Conservation (phyloP, 2,113 vertebrate species). For the Cebus imitator region DNA sequence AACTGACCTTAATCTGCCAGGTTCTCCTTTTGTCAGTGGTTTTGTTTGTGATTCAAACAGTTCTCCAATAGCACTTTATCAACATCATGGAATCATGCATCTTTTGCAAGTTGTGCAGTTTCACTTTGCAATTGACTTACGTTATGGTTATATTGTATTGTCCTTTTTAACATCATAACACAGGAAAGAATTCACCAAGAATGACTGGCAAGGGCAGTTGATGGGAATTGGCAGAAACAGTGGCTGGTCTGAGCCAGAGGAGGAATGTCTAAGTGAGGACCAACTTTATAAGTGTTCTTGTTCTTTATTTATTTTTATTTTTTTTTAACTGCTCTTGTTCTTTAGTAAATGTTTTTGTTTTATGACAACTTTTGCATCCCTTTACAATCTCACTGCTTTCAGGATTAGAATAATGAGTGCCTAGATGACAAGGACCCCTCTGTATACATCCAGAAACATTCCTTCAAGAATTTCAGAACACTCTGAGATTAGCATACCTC, state of each 20-base stretch:
- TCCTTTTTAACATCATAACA: background rate
- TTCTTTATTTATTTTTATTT: background rate
- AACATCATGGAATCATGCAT: background rate
- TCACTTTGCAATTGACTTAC: slow-evolving; percentile 26
- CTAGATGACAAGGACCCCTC: background rate
- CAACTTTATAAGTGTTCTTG: slow-evolving; percentile 45
- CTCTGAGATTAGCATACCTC: slow-evolving; percentile 9
- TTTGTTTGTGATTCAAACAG: background rate
- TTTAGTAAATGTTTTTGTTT: slow-evolving; percentile 27
- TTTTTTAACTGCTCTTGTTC: slow-evolving; percentile 46
- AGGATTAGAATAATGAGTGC: background rate
- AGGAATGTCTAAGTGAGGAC: background rate
- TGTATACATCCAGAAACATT: background rate
- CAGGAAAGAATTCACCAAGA: background rate
- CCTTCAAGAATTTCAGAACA: background rate
- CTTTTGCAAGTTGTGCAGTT: background rate
- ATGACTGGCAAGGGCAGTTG: slow-evolving; percentile 8
- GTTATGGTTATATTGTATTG: background rate
- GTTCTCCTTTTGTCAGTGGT: background rate
- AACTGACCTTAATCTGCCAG: background rate
- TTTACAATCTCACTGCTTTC: slow-evolving; percentile 6
- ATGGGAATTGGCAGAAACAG: slow-evolving; percentile 12
- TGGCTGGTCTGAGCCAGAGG: background rate
- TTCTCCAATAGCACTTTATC: background rate
- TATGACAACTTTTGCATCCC: background rate